Base-by-base conservation (phyloP, 1,140 invertebrate species). In the Drosophila yakuba region DNA sequence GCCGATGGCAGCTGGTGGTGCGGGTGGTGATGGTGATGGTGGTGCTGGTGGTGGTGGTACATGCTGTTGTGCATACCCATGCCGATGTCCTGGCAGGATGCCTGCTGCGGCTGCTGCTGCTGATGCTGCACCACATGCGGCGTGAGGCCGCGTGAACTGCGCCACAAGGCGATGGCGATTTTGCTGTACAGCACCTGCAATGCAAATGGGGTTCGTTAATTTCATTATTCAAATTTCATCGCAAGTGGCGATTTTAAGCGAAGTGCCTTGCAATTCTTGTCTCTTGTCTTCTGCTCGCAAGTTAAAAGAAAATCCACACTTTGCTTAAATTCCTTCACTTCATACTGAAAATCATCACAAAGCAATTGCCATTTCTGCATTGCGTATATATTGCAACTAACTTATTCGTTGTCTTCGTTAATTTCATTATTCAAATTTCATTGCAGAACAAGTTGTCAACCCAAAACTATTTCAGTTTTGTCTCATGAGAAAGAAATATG, bases 121-220 rank as follows among this genome's bases (percentile, higher is more conserved):
- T 77, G 91, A 55, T 80, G 64, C 69, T 88, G 61, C 84, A 58
- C 92, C 64, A 84, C 64, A 79, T 93, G 93, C 54, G 93, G 92
- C 55, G 94, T 94, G 10, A 95, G 88, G 8, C 94, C 94, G 23
- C 94, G 93, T 0, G 94, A 95, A 72, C 95, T 96, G 73, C 94
- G 94, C 96, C 96, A 96, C 17, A 97, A 88, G 0, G 94, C 95
- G 11, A 96, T 93, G 4, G 95, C 96, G 66, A 97, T 96, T 71
- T 95, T 94, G 51, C 95, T 95, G 78, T 97, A 97, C 1, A 96
- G 68, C 39, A 95, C 93, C 95, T 95, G 91, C 50, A 47, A 78
- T 28, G 44, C 50, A 77, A 78, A 61, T 28, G 48, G 7, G 36
- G 36, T 35, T 63, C 28, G 43, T 12, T 39, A 47, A 55, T 60